These are phyloP conservation scores for Pharmacophagus antenor DNA, from an alignment of 2,888 invertebrate genomes.

Conservation along the genomic window DNA sequence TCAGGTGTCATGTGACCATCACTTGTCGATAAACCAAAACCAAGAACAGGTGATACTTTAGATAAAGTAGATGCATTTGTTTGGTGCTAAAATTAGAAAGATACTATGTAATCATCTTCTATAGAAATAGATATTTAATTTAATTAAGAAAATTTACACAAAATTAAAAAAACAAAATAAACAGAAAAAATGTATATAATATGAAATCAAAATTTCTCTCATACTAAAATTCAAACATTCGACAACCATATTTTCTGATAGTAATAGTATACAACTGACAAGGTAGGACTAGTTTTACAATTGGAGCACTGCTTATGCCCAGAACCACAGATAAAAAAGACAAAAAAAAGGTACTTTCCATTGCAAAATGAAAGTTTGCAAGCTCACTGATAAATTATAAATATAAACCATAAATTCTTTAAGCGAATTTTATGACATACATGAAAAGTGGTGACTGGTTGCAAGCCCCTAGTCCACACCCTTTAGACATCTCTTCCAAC, in stretches of 20 bases:
- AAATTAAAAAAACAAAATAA: conserved; percentile 4
- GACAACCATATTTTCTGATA: background rate
- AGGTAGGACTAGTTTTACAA: conserved; percentile 21
- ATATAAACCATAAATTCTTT: conserved; percentile 28
- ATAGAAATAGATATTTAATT: background rate
- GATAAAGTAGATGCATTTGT: conserved; percentile 68
- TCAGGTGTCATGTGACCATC: conserved; percentile 95
- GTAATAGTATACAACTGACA: background rate
- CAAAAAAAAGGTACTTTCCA: conserved; percentile 20
- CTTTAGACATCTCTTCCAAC: conserved; percentile 23
- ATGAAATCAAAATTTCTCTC: conserved; percentile 7
- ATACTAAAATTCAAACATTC: background rate
- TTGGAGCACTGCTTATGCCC: conserved; percentile 22
- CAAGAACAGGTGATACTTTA: conserved; percentile 78
- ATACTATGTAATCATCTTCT: background rate
- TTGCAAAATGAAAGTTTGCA: conserved; percentile 21
- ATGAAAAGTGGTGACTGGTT: conserved; percentile 28
- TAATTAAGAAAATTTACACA: conserved; percentile 4
- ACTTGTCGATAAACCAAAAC: conserved; percentile 61
- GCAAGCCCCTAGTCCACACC: conserved; percentile 27
- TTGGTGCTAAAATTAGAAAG: conserved; percentile 70
- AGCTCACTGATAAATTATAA: conserved; percentile 21
- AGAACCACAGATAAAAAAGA: conserved; percentile 23
- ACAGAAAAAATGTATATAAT: conserved; percentile 9
- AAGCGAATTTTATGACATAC: conserved; percentile 28